Evolutionary conservation across 2,113 vertebrate species (phyloP), one percentile per base, ranked within the genome.

Genomic region (Camelus bactrianus): DNA sequence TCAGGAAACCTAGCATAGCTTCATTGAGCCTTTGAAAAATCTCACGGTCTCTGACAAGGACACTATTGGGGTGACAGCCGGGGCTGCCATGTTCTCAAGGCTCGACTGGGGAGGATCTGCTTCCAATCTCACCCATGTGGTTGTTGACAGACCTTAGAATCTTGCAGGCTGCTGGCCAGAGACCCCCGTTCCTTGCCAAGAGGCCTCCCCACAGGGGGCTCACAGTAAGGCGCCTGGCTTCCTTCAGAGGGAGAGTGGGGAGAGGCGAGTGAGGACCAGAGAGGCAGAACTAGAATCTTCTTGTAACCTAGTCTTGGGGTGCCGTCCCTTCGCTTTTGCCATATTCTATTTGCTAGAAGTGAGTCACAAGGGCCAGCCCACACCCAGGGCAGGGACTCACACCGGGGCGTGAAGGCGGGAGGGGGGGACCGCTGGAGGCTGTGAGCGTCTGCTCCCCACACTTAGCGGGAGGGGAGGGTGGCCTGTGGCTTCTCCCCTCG

Each of bases 31-130:
- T 46, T 85, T 14, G 24, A 20, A 38, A 26, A 28, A 22, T 82
- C 72, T 62, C 16, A 6, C 42, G 48, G 7, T n/a, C 62, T 92
- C 56, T 88, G 14, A 11, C 1, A 35, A 8, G 32, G 76, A 60
- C 8, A 3, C 19, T 38, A 5, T 5, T 0, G 1, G n/a, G 28
- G 12, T 64, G 35, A 8, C 46, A 48, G 42, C n/a, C 26, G 9
- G 46, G n/a, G 8, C 11, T 16, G 26, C 8, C 30, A 22, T 54
- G 50, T 46, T 60, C 62, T 52, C 56, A 50, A 42, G 13, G 24
- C 52, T 38, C 1, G 0, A 30, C 6, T 12, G 1, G 6, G 13
- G 14, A 28, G 28, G 35, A 50, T 46, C 69, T 38, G 19, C 22
- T 38, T 65, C 56, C 38, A 32, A 9, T 38, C 38, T 14, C 46